Percentiles rank a stretch among this genome's conserved stretches.
Evolutionary conservation across 2,797 vertebrate genomes (phyloP).

Genomic region (Sternotherus odoratus): DNA sequence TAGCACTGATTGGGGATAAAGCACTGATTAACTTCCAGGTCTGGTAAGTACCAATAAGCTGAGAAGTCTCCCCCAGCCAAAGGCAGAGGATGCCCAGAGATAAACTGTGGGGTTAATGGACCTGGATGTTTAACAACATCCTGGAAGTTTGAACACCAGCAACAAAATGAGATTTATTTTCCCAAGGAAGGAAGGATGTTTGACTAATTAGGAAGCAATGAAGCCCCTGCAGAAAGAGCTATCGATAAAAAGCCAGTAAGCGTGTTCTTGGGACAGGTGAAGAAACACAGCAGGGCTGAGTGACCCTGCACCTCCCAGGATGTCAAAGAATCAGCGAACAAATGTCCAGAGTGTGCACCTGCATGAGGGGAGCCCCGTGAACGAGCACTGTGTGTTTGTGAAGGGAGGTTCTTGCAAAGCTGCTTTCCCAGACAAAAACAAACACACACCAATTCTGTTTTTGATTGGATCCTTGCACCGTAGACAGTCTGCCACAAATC

Average conservation of each 20-base stretch:
- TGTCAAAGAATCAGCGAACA: neutral
- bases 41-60: neutral
- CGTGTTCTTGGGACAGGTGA: neutral
- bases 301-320: neutral
- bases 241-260: neutral
- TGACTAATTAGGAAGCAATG: neutral
- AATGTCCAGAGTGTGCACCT: neutral
- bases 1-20: slow-evolving; percentile 29
- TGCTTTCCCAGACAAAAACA: neutral
- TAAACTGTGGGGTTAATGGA: neutral
- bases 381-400: neutral
- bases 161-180: neutral
- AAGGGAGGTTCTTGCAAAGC: neutral
- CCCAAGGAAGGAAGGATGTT: neutral
- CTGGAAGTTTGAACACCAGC: neutral
- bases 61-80: neutral
- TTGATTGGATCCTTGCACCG: neutral
- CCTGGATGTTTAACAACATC: neutral
- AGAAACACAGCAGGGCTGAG: neutral
- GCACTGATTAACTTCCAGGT: neutral
- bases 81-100: neutral
- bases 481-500: neutral
- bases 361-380: neutral
- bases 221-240: neutral
- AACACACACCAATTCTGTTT: neutral